Evolutionary conservation across 1,140 invertebrate genomes (phyloP).

Genomic region (Bombus breviceps): DNA sequence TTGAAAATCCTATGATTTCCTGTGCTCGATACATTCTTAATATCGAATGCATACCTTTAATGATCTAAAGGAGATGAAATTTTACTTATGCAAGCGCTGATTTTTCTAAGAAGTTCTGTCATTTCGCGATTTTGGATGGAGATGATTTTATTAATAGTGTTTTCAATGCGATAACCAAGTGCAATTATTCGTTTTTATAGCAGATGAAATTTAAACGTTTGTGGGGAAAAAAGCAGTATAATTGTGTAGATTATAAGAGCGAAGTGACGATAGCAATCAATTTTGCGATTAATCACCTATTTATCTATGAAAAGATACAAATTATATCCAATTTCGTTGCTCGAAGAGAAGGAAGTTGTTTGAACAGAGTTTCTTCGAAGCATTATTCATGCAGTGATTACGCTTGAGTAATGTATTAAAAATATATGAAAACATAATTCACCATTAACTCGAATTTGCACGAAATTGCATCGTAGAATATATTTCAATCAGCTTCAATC

Average conservation of each 20-base stretch:
- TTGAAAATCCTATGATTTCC: neutral
- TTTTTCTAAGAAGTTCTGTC: neutral
- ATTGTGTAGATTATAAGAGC: neutral
- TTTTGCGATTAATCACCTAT: constrained; percentile 13
- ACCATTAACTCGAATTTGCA: neutral
- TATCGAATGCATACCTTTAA: neutral
- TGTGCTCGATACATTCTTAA: neutral
- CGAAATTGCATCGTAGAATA: neutral
- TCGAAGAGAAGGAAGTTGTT: neutral
- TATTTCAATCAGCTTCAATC: neutral
- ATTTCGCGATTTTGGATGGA: neutral
- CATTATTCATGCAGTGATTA: constrained; percentile 1
- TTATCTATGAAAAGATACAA: neutral
- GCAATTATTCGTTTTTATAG: neutral
- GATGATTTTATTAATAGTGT: neutral
- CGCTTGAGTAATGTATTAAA: neutral
- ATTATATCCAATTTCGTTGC: neutral
- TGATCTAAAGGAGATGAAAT: neutral
- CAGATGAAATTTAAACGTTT: neutral
- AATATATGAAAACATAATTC: constrained; percentile 7
- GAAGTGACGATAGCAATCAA: neutral
- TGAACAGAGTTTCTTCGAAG: neutral
- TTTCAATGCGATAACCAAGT: too few species aligned
- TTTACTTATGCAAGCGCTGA: neutral
- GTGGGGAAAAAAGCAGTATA: neutral